Percentiles rank a stretch among this genome's conserved stretches.
Conservation (phyloP, 2,113 vertebrate genomes). For the Chelonoidis abingdonii region DNA sequence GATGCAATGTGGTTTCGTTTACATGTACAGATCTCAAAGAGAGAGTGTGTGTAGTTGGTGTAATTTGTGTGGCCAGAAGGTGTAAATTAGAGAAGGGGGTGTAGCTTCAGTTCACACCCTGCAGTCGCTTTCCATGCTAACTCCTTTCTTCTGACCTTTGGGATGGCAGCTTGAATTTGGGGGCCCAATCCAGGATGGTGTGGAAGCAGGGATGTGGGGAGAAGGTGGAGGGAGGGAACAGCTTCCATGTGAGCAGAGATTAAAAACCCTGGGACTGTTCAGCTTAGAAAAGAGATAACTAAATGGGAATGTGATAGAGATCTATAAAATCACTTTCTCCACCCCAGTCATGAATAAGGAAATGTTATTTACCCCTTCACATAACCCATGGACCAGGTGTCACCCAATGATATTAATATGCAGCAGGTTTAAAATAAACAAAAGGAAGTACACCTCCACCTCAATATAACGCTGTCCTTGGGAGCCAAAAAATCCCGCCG, state of each 20-base stretch:
- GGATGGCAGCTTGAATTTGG: not conserved
- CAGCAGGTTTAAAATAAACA: not conserved
- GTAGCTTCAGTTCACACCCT: not conserved
- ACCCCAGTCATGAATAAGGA: not conserved
- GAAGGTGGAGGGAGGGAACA: not conserved
- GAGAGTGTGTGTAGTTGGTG: no score
- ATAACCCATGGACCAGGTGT: not conserved
- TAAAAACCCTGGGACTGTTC: not conserved
- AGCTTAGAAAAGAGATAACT: not conserved
- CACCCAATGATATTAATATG: not conserved
- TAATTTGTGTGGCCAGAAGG: not conserved
- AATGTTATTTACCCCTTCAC: not conserved
- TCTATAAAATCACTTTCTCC: not conserved
- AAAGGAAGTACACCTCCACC: not conserved
- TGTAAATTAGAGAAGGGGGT: not conserved
- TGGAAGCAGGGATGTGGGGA: not conserved
- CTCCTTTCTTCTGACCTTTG: no score
- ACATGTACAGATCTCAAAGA: not conserved
- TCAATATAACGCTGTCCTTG: no score
- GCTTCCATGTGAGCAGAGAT: no score
- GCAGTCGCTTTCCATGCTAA: not conserved
- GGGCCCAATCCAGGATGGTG: not conserved
- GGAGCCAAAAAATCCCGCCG: no score
- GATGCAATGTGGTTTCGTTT: not conserved
- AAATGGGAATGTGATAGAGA: not conserved